These are phyloP conservation scores for Drosophila sechellia DNA, from an alignment of 1,140 invertebrate species.

Conservation along the genomic window DNA sequence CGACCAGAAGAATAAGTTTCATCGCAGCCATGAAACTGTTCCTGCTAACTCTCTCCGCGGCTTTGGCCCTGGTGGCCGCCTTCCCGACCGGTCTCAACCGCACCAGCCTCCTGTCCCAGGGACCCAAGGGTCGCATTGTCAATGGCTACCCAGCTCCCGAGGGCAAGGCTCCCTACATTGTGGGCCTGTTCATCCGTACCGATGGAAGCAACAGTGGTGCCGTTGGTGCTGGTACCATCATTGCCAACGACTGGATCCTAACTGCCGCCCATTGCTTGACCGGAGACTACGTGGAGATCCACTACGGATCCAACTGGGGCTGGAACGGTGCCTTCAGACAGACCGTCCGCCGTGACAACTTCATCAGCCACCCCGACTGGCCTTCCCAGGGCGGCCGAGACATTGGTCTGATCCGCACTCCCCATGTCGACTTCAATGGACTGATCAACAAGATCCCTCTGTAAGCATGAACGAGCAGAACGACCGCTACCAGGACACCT, in stretches of 20 bases:
- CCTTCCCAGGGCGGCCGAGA: conserved; percentile 47
- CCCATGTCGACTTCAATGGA: conserved; percentile 36
- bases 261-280: conserved; percentile 87
- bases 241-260: conserved; percentile 85
- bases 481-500: conserved; percentile 47
- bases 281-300: conserved; percentile 49
- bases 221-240: conserved; percentile 86
- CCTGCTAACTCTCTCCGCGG: conserved; percentile 24
- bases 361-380: conserved; percentile 54
- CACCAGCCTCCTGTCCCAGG: neutral
- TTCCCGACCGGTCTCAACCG: conserved; percentile 12
- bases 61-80: conserved; percentile 24
- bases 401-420: conserved; percentile 59
- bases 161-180: conserved; percentile 86
- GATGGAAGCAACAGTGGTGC: conserved; percentile 50
- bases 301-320: conserved; percentile 65
- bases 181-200: conserved; percentile 77
- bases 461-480: conserved; percentile 30
- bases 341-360: conserved; percentile 52
- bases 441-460: conserved; percentile 46
- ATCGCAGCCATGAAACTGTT: conserved; percentile 47
- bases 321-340: conserved; percentile 40
- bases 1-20: conserved; percentile 6
- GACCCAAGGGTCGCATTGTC: conserved; percentile 47
- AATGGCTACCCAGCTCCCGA: conserved; percentile 57